Conservation (phyloP, 2,797 vertebrate genomes). For the Acanthurus leucopareius region DNA sequence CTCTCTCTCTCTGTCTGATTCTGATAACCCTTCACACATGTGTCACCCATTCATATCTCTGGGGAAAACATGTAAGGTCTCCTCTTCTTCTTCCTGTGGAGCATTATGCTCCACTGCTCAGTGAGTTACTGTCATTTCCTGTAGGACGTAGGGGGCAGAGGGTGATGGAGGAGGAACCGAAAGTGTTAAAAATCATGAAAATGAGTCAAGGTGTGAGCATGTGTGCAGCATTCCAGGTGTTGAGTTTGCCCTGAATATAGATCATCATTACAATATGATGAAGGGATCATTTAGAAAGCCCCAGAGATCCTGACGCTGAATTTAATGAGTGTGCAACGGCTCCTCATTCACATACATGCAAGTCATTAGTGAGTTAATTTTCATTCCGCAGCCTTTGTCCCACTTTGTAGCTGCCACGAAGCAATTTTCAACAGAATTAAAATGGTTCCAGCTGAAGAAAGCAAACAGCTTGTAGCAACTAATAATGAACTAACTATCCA, state of each 20-base stretch:
- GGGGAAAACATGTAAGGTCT: constrained; percentile 49
- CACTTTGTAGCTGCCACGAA: constrained; percentile 28
- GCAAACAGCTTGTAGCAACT: constrained; percentile 2
- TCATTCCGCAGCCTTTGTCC: constrained; percentile 40
- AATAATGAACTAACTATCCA: neutral
- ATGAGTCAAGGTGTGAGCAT: constrained; percentile 16
- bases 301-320: constrained; percentile 36
- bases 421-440: constrained; percentile 36
- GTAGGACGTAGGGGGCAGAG: constrained; percentile 39
- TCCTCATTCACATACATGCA: constrained; percentile 29
- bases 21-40: constrained; percentile 50
- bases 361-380: constrained; percentile 44
- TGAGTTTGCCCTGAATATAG: constrained; percentile 5
- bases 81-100: constrained; percentile 79
- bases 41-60: constrained; percentile 64
- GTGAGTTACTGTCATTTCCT: constrained; percentile 70
- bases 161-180: constrained; percentile 10
- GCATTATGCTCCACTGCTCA: constrained; percentile 56
- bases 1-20: constrained; percentile 33
- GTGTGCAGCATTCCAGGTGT: constrained; percentile 33
- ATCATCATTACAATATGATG: constrained; percentile 35
- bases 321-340: constrained; percentile 40
- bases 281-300: constrained; percentile 45
- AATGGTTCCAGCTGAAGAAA: constrained; percentile 20
- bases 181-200: constrained; percentile 21